These are phyloP conservation scores for Myoxocephalus aenaeus DNA, from an alignment of 2,797 vertebrate species.

Conservation along the genomic window DNA sequence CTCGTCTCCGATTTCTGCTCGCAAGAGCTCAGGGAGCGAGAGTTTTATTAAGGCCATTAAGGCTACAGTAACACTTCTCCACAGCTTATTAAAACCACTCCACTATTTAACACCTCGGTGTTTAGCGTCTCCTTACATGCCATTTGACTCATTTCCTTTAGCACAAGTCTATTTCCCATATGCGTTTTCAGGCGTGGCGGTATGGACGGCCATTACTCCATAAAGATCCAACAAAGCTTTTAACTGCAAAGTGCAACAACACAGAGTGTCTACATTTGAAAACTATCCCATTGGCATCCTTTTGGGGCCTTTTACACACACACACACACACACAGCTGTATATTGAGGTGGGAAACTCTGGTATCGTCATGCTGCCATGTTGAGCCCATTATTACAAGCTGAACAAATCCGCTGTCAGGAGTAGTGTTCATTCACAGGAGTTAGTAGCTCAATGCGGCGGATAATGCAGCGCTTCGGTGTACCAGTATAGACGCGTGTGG, in stretches of 20 bases:
- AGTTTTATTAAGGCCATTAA: neutral
- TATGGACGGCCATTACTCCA: no score
- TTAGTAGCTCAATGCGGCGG: conserved; percentile 27
- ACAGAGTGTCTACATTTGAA: no score
- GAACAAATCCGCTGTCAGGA: conserved; percentile 16
- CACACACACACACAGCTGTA: neutral
- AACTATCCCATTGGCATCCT: neutral
- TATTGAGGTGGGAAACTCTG: neutral
- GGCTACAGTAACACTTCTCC: neutral
- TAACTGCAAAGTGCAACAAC: no score
- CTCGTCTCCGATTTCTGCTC: neutral
- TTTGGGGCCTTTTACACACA: neutral
- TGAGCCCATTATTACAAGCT: neutral
- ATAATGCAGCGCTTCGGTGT: conserved; percentile 34
- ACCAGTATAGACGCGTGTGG: conserved; percentile 65
- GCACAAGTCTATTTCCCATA: no score
- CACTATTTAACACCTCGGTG: neutral
- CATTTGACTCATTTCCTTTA: neutral
- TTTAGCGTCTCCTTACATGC: neutral
- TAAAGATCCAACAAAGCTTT: no score
- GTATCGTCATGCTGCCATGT: neutral
- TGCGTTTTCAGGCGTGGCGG: no score
- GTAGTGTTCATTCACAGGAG: conserved; percentile 43
- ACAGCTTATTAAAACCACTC: conserved; percentile 12
- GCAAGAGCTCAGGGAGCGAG: neutral